Percentiles rank a stretch among this genome's conserved stretches.
Conservation (phyloP, 1,140 invertebrate genomes). For the Cotesia chilonis region DNA sequence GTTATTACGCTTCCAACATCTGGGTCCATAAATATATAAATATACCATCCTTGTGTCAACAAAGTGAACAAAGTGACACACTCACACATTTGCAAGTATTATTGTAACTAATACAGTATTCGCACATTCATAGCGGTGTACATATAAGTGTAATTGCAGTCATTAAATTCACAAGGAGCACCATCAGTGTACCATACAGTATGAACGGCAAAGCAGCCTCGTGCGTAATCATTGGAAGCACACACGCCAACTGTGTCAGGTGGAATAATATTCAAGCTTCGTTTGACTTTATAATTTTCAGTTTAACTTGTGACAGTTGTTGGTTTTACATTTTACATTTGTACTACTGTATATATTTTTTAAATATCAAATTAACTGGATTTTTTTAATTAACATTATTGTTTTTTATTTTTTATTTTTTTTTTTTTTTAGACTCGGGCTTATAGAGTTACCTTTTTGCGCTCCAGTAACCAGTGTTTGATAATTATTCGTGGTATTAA, state of each 20-base stretch:
- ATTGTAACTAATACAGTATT: no score
- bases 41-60: constrained; percentile 4
- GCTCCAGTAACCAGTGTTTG: no score
- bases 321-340: constrained; percentile 23
- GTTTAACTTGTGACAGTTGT: constrained; percentile 28
- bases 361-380: constrained; percentile 2
- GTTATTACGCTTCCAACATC: constrained; percentile 11
- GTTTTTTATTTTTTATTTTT: no score
- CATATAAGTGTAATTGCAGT: constrained; percentile 32
- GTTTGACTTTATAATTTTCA: constrained; percentile 43
- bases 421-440: no score
- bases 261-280: constrained; percentile 38
- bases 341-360: neutral
- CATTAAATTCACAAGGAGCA: constrained; percentile 34
- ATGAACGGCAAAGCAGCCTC: no score
- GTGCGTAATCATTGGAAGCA: neutral
- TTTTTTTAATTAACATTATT: constrained; percentile 7
- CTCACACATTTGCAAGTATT: neutral
- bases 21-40: constrained; percentile 1
- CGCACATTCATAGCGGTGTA: no score
- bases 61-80: constrained; percentile 9
- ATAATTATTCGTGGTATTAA: no score
- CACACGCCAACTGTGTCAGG: constrained; percentile 30
- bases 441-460: no score
- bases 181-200: neutral